A percentile compares a stretch with the other conserved stretches of the same genome.
Evolutionary conservation across 1,140 invertebrate genomes (phyloP).

Genomic region (Brachionus sp.): DNA sequence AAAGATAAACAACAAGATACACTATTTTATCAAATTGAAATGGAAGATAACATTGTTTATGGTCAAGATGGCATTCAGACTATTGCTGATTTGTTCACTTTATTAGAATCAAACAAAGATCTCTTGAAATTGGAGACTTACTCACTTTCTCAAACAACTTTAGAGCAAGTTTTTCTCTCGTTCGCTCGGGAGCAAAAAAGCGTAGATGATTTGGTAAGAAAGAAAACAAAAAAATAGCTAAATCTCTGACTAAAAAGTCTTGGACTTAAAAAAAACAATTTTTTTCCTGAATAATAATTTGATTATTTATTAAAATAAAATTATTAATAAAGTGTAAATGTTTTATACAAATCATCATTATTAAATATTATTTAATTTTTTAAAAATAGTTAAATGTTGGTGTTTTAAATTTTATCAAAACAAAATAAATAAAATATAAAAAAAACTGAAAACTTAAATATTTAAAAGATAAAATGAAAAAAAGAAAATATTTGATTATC

Average conservation of each 20-base stretch:
- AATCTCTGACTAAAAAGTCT: not conserved
- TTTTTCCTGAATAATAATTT: not conserved
- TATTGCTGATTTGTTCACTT: slow-evolving; percentile 17
- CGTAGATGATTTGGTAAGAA: not conserved
- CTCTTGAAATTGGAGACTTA: slow-evolving; percentile 58
- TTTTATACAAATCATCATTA: too few relatives aligned
- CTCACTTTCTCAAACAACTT: slow-evolving; percentile 62
- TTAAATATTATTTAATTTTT: too few relatives aligned
- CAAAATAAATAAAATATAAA: too few relatives aligned
- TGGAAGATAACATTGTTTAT: slow-evolving; percentile 30
- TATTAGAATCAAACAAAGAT: slow-evolving; percentile 46
- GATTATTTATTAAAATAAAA: not conserved
- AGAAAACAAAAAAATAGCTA: not conserved
- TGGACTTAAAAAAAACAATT: not conserved
- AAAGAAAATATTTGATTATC: too few relatives aligned
- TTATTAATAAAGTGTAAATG: too few relatives aligned
- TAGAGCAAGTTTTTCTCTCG: slow-evolving; percentile 59
- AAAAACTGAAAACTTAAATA: too few relatives aligned
- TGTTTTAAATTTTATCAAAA: too few relatives aligned
- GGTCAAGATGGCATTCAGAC: slow-evolving; percentile 15
- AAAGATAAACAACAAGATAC: slow-evolving; percentile 43
- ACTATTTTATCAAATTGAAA: slow-evolving; percentile 44
- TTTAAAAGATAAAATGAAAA: too few relatives aligned
- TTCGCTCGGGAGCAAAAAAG: slow-evolving; percentile 44
- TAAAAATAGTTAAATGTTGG: too few relatives aligned